Base-by-base conservation (phyloP, 2,797 vertebrate genomes). In the Chaetophractus vellerosus region DNA sequence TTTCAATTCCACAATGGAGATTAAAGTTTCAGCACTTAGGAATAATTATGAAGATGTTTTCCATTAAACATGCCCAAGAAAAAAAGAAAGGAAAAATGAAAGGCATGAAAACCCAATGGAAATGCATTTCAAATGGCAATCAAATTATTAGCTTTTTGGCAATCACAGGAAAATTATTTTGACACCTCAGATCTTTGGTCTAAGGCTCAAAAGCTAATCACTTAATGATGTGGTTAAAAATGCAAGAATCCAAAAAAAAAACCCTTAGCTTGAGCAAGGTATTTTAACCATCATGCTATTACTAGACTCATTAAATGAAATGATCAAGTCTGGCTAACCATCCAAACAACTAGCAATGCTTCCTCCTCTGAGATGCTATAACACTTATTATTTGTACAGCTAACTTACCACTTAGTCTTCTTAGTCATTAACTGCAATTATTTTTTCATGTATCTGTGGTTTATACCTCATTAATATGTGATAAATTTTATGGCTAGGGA, bases 1-100 rank as follows among this genome's bases (percentile, higher is more conserved):
- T 92, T 95, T 98, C 97, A 97, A 97, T 97, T 96, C 97, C 96
- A 97, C 55, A 92, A 90, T 74, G 61, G 92, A 97, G 90, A 98
- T 97, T 93, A 90, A 93, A 78, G 63, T 95, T 96, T 69, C 61
- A 88, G 90, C 64, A 93, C 79, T 95, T 93, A 96, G 93, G 83
- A 84, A 97, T 95, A 91, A 90, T 94, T 97, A 96, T 96, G 88
- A 88, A 85, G 93, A 95, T 89, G 82, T 45, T 96, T 98, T 97
- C 92, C 91, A 48, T 38, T 97, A 96, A 36, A 88, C 68, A 92
- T 82, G 85, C 75, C 91, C 57, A 21, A 66, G 66, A 79, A 96
- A 88, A 92, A 80, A 0, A 0, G 71, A 16, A 61, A 83, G 82
- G 84, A 94, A 71, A 9, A 57, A 82, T 61, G 80, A 36, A 71